These are phyloP conservation scores for Botia kubotai DNA, from an alignment of 2,797 vertebrate genomes.

Conservation along the genomic window DNA sequence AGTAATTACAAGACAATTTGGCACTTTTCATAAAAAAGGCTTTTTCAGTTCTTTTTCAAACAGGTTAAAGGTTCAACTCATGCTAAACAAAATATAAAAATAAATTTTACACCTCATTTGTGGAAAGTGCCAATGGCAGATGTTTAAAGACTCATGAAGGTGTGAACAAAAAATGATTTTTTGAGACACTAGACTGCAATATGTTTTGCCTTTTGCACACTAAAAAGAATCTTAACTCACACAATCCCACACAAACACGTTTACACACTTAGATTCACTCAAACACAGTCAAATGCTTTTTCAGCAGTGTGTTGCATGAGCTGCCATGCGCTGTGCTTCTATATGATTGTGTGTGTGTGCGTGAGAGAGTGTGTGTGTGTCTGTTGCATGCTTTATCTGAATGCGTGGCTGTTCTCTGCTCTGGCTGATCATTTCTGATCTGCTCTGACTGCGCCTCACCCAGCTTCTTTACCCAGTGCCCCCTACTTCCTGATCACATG, in stretches of 20 bases:
- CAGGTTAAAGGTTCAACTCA: too few relatives aligned
- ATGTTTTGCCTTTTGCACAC: neutral
- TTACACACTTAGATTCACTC: conserved; percentile 82
- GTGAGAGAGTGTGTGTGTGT: conserved; percentile 55
- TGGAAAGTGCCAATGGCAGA: neutral
- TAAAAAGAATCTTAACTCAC: neutral
- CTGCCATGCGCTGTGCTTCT: conserved; percentile 89
- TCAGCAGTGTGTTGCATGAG: conserved; percentile 78
- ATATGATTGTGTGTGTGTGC: conserved; percentile 49
- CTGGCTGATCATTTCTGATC: conserved; percentile 59
- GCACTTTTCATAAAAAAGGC: neutral
- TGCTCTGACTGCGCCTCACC: conserved; percentile 55
- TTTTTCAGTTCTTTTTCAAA: too few relatives aligned
- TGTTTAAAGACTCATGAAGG: neutral
- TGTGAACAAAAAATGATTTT: neutral
- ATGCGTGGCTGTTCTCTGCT: conserved; percentile 66
- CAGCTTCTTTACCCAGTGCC: conserved; percentile 36
- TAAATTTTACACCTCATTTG: neutral
- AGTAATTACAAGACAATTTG: neutral
- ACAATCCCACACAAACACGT: conserved; percentile 78
- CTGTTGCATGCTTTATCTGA: conserved; percentile 69
- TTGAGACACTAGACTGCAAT: neutral
- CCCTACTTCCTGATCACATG: conserved; percentile 36
- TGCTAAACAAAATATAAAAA: neutral
- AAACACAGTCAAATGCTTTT: conserved; percentile 73